Conservation (phyloP, 2,113 vertebrate genomes). For the Elanoides forficatus region DNA sequence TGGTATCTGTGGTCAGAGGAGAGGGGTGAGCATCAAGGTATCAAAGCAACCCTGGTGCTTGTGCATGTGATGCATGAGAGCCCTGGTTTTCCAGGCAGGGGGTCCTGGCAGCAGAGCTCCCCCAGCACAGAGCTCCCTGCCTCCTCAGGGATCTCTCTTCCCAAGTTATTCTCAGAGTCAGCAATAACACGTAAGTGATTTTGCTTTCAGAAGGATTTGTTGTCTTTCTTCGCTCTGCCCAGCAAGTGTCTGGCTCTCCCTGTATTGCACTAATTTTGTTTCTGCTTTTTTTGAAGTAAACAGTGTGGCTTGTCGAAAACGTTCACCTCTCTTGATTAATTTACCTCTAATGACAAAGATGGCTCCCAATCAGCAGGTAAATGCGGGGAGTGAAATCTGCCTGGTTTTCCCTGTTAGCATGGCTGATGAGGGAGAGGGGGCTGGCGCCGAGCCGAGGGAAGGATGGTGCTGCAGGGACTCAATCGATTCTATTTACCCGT, state of each 20-base stretch:
- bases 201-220: not conserved
- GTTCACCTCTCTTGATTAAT: constrained; percentile 51
- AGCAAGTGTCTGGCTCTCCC: not conserved
- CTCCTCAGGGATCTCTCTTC: not conserved
- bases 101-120: not conserved
- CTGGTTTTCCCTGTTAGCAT: not conserved
- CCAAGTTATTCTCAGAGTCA: not conserved
- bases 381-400: not conserved
- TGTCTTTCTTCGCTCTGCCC: not conserved
- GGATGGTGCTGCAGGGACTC: not conserved
- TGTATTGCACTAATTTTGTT: not conserved
- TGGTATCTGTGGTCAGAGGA: not conserved
- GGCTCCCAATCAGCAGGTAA: constrained; percentile 43
- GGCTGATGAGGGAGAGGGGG: constrained; percentile 22
- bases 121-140: not conserved
- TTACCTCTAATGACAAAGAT: constrained; percentile 60
- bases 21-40: not conserved
- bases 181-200: not conserved
- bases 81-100: not conserved
- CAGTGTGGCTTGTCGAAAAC: constrained; percentile 12
- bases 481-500: constrained; percentile 81
- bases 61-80: accelerated
- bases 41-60: not conserved
- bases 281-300: not conserved
- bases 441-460: not conserved